Base-by-base conservation (phyloP, 2,888 invertebrate species). In the Lasioglossum oenotherae region DNA sequence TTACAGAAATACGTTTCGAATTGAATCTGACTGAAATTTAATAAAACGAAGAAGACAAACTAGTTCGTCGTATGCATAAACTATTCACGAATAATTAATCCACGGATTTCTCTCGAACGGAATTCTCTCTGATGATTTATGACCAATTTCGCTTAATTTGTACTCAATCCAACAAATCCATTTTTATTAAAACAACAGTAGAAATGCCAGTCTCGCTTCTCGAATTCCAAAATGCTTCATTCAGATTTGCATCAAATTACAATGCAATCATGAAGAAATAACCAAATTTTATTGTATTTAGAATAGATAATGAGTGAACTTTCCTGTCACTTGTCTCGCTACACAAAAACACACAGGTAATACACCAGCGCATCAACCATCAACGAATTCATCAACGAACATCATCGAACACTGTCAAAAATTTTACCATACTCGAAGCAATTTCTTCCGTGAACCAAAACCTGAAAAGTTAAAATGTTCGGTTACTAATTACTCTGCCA, bases 21-120 rank as follows among this genome's bases (percentile, higher is more conserved):
- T 64, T 64, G 35, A 64, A 31, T 64, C 31, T 8, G 31, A 64
- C 64, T 31, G 64, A 19, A 19, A 64, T 31, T 64, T 64, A 31
- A 35, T 64, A 14, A 57, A 57, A 57, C n/a, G n/a, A 12, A 12
- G 57, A n/a, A 12, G 4, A n/a, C 57, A n/a, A 57, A 27, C 12
- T 57, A 27, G n/a, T 57, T n/a, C 57, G n/a, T n/a, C n/a, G n/a
- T 57, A 57, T 57, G 57, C 57, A 57, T 57, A n/a, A 57, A 57
- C 57, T 57, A 57, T 57, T n/a, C 57, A 12, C 4, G 57, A n/a
- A 12, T 57, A n/a, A n/a, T 57, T n/a, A 57, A n/a, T 57, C 4
- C 57, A n/a, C 57, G n/a, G 10, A 57, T 57, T n/a, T 57, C 4
- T 12, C 57, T 57, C 12, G 12, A 12, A 10, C 57, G n/a, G 57